Conservation (phyloP, 2,888 invertebrate species). For the Scaptomyza tumidula region DNA sequence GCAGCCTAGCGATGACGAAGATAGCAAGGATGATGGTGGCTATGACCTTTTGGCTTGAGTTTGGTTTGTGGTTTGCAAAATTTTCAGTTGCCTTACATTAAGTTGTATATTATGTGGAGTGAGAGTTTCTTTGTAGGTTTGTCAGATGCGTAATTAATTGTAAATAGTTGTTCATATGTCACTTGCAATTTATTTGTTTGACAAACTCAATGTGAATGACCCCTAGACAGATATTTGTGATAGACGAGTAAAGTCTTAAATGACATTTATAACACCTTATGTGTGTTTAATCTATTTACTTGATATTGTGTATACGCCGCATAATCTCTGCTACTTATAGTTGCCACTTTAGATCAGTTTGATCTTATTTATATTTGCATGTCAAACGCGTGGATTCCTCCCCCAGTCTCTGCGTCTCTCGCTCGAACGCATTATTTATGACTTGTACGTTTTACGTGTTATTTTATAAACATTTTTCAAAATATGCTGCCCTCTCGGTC, state of each 20-base stretch:
- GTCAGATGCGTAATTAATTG: constrained; percentile 72
- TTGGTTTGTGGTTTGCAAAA: constrained; percentile 22
- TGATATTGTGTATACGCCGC: constrained; percentile 35
- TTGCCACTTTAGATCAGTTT: constrained; percentile 39
- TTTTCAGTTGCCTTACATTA: constrained; percentile 6
- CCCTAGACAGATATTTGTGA: constrained; percentile 19
- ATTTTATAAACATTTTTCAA: constrained; percentile 80
- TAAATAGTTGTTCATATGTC: constrained; percentile 75
- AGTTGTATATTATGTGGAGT: background rate
- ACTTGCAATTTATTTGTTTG: constrained; percentile 71
- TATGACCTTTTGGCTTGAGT: constrained; percentile 26
- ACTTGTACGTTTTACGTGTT: constrained; percentile 77
- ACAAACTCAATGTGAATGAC: constrained; percentile 44
- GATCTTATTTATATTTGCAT: constrained; percentile 71
- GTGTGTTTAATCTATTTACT: background rate
- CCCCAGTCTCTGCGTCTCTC: background rate
- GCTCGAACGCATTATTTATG: constrained; percentile 76
- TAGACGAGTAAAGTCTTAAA: background rate
- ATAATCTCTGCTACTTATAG: constrained; percentile 26
- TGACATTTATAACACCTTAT: background rate
- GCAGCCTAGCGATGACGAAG: constrained; percentile 19
- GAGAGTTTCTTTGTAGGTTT: constrained; percentile 21
- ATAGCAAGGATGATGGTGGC: constrained; percentile 7
- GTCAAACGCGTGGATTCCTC: constrained; percentile 62
- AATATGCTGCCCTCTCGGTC: constrained; percentile 63